These are phyloP conservation scores for Cephalopterus ornatus DNA, from an alignment of 2,113 vertebrate genomes.

Conservation along the genomic window DNA sequence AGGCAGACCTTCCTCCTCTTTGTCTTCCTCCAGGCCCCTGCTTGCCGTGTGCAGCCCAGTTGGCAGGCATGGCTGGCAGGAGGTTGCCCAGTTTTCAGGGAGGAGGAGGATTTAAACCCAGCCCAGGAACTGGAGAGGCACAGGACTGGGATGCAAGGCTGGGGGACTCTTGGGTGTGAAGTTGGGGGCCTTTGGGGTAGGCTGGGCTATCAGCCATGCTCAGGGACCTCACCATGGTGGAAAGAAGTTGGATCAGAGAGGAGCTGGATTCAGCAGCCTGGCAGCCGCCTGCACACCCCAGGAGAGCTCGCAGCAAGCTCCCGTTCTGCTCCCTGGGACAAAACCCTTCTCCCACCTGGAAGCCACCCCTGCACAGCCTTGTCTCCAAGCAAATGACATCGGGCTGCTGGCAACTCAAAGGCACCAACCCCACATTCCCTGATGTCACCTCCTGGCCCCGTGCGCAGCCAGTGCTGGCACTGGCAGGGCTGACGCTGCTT, in stretches of 20 bases:
- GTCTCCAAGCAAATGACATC: background rate
- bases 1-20: background rate
- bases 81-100: background rate
- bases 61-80: background rate
- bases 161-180: background rate
- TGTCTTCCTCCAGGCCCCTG: background rate
- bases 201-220: accelerated
- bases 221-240: accelerated
- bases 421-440: background rate
- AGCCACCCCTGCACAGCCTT: background rate
- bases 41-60: background rate
- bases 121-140: background rate
- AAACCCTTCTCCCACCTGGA: background rate
- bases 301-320: background rate
- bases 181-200: background rate
- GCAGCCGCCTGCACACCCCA: accelerated
- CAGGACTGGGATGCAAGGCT: accelerated
- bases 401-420: background rate
- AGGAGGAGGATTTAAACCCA: background rate
- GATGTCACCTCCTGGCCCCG: slow-evolving; percentile 9
- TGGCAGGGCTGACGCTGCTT: background rate
- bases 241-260: background rate
- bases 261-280: background rate
- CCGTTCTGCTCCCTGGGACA: background rate
- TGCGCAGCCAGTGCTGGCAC: background rate